phyloP scores from a whole-genome alignment of 2,888 invertebrate species.

The Chaitophorus viminalis region DNA sequence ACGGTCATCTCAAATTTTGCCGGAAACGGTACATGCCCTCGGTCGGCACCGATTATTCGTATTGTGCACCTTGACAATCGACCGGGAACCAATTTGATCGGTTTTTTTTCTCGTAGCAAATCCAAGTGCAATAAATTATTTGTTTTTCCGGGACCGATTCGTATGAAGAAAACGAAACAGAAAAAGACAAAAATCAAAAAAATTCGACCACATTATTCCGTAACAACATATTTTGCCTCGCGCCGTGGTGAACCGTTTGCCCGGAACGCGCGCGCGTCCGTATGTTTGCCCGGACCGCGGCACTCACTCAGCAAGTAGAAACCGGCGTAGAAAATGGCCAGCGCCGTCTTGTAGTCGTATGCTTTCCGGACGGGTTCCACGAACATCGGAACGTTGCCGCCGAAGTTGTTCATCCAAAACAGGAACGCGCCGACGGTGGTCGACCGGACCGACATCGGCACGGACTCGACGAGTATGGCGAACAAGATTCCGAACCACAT shows the following conservation, averaged over 20 bases:
- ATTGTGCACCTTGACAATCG: no score
- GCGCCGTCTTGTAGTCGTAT: slow-evolving; percentile 83
- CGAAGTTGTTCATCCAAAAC: slow-evolving; percentile 93
- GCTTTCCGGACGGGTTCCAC: slow-evolving; percentile 85
- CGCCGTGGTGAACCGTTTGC: not conserved
- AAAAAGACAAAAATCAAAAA: no score
- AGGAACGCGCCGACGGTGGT: slow-evolving; percentile 87
- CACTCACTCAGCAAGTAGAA: slow-evolving; percentile 86
- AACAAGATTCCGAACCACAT: slow-evolving; percentile 96
- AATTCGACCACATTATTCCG: no score
- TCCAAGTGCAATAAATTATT: no score
- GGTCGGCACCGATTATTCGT: no score
- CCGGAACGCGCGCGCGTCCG: not conserved
- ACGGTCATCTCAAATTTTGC: no score
- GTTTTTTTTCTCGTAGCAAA: no score
- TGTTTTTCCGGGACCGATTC: no score
- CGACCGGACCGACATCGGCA: slow-evolving; percentile 82
- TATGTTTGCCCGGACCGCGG: slow-evolving; percentile 10
- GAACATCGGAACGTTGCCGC: slow-evolving; percentile 87
- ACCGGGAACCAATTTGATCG: no score
- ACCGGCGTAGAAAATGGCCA: slow-evolving; percentile 89
- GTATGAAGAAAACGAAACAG: no score
- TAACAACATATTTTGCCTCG: no score
- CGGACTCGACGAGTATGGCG: slow-evolving; percentile 89
- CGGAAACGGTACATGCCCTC: no score